phyloP scores from a whole-genome alignment of 2,888 invertebrate species.

The Pecten maximus region DNA sequence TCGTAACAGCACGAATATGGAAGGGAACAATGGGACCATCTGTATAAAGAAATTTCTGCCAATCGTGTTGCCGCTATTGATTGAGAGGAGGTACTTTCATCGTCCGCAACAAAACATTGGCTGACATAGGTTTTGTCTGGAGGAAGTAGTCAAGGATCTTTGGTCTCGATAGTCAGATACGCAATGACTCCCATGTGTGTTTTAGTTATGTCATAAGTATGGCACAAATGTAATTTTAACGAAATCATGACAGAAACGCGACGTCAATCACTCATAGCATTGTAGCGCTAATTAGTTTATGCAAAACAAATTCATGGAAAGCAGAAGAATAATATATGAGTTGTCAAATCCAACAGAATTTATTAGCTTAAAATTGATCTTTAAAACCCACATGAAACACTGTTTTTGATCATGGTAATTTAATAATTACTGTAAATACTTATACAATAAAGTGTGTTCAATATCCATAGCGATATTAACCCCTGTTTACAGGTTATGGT shows the following conservation, averaged over 20 bases:
- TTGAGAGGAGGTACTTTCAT: neutral
- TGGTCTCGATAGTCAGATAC: neutral
- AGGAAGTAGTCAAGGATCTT: neutral
- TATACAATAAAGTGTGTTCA: neutral
- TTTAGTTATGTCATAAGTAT: slow-evolving; percentile 13
- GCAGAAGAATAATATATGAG: neutral
- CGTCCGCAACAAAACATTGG: neutral
- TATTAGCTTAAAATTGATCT: neutral
- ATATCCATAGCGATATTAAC: neutral
- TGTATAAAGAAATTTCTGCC: neutral
- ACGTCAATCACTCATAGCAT: neutral
- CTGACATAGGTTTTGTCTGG: neutral
- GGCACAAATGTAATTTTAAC: neutral
- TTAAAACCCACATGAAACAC: neutral
- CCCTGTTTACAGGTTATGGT: neutral
- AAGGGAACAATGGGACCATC: neutral
- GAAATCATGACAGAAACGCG: neutral
- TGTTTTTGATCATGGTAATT: neutral
- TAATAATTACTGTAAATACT: neutral
- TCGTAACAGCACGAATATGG: neutral
- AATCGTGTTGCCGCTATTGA: neutral
- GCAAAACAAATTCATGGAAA: neutral
- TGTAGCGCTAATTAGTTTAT: neutral
- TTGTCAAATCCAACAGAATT: neutral
- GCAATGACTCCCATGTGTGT: neutral